Evolutionary conservation across 2,113 vertebrate species (phyloP).

Genomic region (Tapirus terrestris): DNA sequence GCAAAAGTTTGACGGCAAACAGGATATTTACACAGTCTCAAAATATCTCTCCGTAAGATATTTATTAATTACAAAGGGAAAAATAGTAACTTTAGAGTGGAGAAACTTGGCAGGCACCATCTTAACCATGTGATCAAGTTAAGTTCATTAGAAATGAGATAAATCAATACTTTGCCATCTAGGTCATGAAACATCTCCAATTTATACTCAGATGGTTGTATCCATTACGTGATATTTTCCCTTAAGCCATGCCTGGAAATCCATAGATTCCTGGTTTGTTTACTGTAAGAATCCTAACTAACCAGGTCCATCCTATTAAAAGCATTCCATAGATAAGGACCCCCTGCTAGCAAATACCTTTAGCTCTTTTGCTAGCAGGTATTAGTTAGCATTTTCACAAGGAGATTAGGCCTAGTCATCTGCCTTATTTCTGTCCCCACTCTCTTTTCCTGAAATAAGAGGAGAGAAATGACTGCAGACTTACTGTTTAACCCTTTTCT

Average conservation of each 20-base stretch:
- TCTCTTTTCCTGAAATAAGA: not conserved
- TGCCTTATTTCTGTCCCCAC: not conserved
- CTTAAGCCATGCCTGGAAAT: not conserved
- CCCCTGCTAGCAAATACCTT: not conserved
- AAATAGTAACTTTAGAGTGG: not conserved
- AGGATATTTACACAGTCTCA: not conserved
- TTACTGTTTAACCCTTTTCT: not conserved
- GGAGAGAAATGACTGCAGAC: not conserved
- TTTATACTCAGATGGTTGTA: not conserved
- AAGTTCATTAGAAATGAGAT: not conserved
- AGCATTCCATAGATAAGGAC: constrained; percentile 47
- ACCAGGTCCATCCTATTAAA: not conserved
- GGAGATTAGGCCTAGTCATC: not conserved
- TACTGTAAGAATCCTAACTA: not conserved
- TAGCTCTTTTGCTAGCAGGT: not conserved
- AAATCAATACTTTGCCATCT: constrained; percentile 6
- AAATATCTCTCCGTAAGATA: not conserved
- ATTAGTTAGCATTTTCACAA: not conserved
- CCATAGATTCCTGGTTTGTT: constrained; percentile 7
- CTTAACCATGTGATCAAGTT: not conserved
- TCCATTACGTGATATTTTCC: not conserved
- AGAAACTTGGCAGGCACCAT: not conserved
- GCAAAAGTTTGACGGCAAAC: not conserved
- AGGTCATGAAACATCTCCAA: not conserved
- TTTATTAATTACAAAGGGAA: not conserved